These are phyloP conservation scores for Odontomachus brunneus DNA, from an alignment of 1,140 invertebrate species.

Conservation along the genomic window DNA sequence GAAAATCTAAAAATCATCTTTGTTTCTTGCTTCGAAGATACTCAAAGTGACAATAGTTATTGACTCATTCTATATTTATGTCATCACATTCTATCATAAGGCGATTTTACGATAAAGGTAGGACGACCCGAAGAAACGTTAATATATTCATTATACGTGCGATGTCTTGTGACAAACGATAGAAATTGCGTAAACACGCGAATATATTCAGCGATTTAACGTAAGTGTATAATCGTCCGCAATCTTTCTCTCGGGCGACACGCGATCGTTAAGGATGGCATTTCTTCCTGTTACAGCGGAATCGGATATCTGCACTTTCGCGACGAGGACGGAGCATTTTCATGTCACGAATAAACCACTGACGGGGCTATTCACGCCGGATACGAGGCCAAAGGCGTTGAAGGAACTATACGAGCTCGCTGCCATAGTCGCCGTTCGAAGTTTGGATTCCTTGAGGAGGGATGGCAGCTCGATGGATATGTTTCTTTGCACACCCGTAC, in stretches of 20 bases:
- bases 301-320: conserved; percentile 93
- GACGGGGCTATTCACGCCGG: conserved; percentile 89
- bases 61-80: too few relatives aligned
- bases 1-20: too few relatives aligned
- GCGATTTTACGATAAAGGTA: neutral
- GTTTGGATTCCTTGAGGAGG: conserved; percentile 86
- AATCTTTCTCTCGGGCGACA: conserved; percentile 20
- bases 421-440: conserved; percentile 85
- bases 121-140: neutral
- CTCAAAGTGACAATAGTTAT: too few relatives aligned
- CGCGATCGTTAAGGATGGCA: conserved; percentile 37
- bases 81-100: neutral
- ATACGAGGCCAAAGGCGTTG: conserved; percentile 89
- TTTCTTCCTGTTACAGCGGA: conserved; percentile 89
- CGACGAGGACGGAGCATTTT: conserved; percentile 90
- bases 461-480: conserved; percentile 85
- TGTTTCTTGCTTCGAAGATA: too few relatives aligned
- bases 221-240: neutral
- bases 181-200: conserved; percentile 29
- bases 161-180: neutral
- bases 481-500: conserved; percentile 92
- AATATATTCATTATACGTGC: neutral
- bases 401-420: conserved; percentile 91
- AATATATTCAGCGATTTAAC: neutral
- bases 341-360: conserved; percentile 87